phyloP scores from a whole-genome alignment of 2,797 vertebrate genomes.

The Choloepus didactylus region DNA sequence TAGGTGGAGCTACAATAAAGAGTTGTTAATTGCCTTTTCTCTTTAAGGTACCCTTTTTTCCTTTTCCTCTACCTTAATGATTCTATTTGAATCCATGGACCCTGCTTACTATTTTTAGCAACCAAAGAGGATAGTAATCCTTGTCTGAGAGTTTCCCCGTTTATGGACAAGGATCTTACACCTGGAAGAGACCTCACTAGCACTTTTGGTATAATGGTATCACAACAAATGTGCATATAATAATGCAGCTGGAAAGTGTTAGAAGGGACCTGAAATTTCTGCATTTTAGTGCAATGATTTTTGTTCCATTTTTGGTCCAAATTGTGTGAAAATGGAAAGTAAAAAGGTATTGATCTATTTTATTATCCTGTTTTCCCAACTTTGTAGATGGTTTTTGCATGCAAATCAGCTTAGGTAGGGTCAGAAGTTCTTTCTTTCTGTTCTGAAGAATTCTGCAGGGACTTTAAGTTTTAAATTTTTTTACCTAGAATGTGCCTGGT shows the following conservation, averaged over 20 bases:
- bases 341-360: conserved; percentile 24
- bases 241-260: neutral
- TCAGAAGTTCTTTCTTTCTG: conserved; percentile 28
- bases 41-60: conserved; percentile 21
- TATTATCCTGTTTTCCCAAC: neutral
- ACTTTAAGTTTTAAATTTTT: neutral
- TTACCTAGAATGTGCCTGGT: neutral
- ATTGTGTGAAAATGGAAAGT: conserved; percentile 60
- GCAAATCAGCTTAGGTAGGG: neutral
- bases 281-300: neutral
- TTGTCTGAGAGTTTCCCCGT: neutral
- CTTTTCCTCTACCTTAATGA: neutral
- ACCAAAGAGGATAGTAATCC: neutral
- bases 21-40: conserved; percentile 6
- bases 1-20: neutral
- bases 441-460: conserved; percentile 57
- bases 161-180: neutral
- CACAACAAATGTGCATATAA: neutral
- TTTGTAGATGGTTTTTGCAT: conserved; percentile 16
- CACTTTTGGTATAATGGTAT: conserved; percentile 26
- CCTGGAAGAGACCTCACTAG: conserved; percentile 1
- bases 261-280: neutral
- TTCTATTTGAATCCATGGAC: conserved; percentile 47
- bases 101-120: conserved; percentile 30
- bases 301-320: conserved; percentile 40